Evolutionary conservation across 2,797 vertebrate genomes (phyloP).

Genomic region (Meda fulgida): DNA sequence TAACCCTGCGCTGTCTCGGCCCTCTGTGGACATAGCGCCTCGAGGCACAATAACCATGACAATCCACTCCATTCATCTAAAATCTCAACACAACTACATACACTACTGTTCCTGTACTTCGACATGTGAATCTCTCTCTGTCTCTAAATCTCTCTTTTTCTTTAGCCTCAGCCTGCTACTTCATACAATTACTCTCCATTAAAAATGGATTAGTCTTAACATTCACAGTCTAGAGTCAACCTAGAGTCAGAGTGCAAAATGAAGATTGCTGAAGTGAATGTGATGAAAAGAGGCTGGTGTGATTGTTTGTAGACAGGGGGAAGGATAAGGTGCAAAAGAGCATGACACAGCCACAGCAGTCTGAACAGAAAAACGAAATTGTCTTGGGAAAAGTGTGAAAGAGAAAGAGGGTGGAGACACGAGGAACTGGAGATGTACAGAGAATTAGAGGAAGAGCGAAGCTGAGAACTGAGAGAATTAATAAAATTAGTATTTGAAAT

Average conservation of each 20-base stretch:
- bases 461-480: background rate
- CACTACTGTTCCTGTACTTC: constrained; percentile 27
- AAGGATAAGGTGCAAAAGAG: constrained; percentile 27
- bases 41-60: constrained; percentile 19
- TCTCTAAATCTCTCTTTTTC: constrained; percentile 20
- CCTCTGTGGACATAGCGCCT: constrained; percentile 25
- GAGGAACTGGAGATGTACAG: background rate
- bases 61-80: constrained; percentile 28
- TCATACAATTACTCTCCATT: constrained; percentile 72
- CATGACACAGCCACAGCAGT: constrained; percentile 47
- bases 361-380: constrained; percentile 47
- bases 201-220: constrained; percentile 75
- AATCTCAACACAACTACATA: constrained; percentile 34
- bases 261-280: background rate
- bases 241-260: background rate
- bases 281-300: background rate
- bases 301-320: background rate
- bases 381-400: constrained; percentile 39
- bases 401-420: constrained; percentile 37
- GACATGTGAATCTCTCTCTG: constrained; percentile 10
- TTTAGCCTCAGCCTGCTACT: constrained; percentile 61
- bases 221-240: constrained; percentile 63
- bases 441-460: constrained; percentile 2
- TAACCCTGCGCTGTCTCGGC: constrained; percentile 34
- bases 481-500: background rate